phyloP scores from a whole-genome alignment of 1,140 invertebrate genomes.

The Nomia melanderi region DNA sequence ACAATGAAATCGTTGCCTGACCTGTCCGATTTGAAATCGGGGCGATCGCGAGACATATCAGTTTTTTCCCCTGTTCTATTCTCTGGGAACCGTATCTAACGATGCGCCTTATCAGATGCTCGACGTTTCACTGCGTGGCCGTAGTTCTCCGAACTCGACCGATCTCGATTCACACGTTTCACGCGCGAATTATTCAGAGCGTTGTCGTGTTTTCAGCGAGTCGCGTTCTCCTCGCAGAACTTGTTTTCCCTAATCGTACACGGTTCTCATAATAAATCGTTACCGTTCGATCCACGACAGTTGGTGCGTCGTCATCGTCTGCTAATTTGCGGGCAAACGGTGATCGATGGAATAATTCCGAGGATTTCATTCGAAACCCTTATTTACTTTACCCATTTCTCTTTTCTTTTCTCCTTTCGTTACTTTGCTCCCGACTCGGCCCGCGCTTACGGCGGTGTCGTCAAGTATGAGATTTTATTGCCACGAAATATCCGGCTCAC shows the following conservation, averaged over 20 bases:
- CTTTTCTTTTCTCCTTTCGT: neutral
- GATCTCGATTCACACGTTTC: slow-evolving; percentile 1
- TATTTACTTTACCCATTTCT: neutral
- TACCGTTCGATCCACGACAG: neutral
- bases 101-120: slow-evolving; percentile 16
- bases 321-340: slow-evolving; percentile 48
- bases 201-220: neutral
- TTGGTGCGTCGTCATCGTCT: slow-evolving; percentile 38
- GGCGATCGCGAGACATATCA: neutral
- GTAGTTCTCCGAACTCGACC: slow-evolving; percentile 16
- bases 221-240: neutral
- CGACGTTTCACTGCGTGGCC: neutral
- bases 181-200: slow-evolving; percentile 6
- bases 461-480: slow-evolving; percentile 55
- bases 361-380: neutral
- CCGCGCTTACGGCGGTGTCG: slow-evolving; percentile 40
- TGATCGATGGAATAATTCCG: slow-evolving; percentile 57
- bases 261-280: neutral
- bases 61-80: neutral
- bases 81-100: slow-evolving; percentile 28
- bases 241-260: neutral
- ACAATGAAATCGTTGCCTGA: slow-evolving; percentile 2
- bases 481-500: slow-evolving; percentile 69
- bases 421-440: neutral
- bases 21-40: neutral